Evolutionary conservation across 2,113 vertebrate genomes (phyloP).

Genomic region (Lutjanus erythropterus): DNA sequence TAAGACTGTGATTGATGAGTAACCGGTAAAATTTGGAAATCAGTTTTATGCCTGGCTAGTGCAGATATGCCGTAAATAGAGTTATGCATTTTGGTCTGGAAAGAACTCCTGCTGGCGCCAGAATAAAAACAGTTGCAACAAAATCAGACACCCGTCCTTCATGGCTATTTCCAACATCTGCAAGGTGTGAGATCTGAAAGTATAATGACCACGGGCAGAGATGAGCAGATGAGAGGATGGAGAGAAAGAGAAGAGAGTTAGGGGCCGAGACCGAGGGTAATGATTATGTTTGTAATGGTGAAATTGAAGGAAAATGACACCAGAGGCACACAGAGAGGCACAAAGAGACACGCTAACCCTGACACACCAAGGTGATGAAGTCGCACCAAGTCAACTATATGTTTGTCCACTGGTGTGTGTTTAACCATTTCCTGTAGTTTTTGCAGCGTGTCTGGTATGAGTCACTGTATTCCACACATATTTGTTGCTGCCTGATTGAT

Average conservation of each 20-base stretch:
- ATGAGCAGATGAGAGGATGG: slow-evolving; percentile 35
- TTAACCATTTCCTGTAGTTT: neutral
- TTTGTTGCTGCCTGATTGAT: neutral
- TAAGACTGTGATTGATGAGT: neutral
- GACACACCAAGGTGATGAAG: neutral
- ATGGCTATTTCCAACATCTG: slow-evolving; percentile 7
- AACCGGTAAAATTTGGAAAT: neutral
- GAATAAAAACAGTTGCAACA: neutral
- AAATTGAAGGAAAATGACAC: slow-evolving; percentile 39
- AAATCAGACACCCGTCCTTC: slow-evolving; percentile 11
- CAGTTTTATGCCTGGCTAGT: neutral
- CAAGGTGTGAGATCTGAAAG: neutral
- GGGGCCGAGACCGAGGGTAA: neutral
- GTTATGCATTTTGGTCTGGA: neutral
- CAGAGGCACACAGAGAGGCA: neutral
- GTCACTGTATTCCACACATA: neutral
- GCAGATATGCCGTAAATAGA: neutral
- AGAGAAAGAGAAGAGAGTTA: neutral
- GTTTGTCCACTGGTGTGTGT: rapidly evolving
- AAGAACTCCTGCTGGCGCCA: neutral
- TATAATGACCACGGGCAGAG: slow-evolving; percentile 1
- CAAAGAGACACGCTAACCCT: neutral
- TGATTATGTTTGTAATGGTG: slow-evolving; percentile 37
- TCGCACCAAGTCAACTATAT: no score
- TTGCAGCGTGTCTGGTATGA: rapidly evolving